Conservation (phyloP, 1,140 invertebrate species). For the Tetragonula clypearis region DNA sequence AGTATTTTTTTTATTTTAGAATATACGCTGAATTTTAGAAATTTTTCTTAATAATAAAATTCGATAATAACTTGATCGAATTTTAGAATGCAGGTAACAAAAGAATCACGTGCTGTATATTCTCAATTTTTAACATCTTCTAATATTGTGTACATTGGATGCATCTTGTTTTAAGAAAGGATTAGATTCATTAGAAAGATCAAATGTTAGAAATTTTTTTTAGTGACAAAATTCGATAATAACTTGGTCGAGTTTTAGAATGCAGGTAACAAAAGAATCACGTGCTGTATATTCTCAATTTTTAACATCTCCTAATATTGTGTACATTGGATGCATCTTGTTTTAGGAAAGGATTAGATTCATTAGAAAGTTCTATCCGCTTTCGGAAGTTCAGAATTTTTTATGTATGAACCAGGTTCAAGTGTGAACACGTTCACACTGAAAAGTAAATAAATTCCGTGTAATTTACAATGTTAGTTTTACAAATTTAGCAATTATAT, state of each 20-base stretch:
- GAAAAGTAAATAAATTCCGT: background rate
- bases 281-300: no score
- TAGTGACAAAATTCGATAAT: no score
- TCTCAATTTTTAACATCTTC: no score
- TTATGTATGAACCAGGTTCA: background rate
- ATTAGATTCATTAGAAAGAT: background rate
- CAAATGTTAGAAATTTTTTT: no score
- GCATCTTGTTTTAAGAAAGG: background rate
- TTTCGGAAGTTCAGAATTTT: background rate
- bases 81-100: background rate
- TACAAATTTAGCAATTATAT: background rate
- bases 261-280: background rate
- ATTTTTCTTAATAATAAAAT: background rate
- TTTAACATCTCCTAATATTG: background rate
- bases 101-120: no score
- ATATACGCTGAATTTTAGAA: background rate
- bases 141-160: background rate
- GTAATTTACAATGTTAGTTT: background rate
- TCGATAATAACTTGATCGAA: background rate
- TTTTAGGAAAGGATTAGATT: background rate
- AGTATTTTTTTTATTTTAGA: no score
- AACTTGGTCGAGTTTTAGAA: background rate
- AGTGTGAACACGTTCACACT: background rate
- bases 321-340: background rate
- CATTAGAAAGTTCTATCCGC: background rate